Percentiles rank a stretch among this genome's conserved stretches.
phyloP scores from a whole-genome alignment of 2,888 invertebrate species.

The Serrognathus titanus region DNA sequence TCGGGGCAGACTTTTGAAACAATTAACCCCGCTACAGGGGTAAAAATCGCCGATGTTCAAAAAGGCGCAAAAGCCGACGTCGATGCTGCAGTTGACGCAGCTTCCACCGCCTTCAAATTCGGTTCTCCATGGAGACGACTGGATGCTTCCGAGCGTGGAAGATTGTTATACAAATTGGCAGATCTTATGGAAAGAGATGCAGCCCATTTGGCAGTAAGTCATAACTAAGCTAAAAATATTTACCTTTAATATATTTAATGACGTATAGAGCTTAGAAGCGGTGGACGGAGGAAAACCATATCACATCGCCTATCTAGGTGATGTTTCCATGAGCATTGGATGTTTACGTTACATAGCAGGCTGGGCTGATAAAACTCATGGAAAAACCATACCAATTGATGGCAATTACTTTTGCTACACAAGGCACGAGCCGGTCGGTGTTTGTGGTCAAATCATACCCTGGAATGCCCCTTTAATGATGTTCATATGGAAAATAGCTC shows the following conservation, averaged over 20 bases:
- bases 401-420: constrained; percentile 82
- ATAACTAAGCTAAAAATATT: no score
- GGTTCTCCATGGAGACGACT: constrained; percentile 80
- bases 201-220: constrained; percentile 72
- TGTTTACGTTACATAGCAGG: constrained; percentile 85
- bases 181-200: constrained; percentile 80
- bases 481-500: constrained; percentile 90
- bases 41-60: constrained; percentile 77
- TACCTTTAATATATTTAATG: not conserved
- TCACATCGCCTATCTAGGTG: constrained; percentile 64
- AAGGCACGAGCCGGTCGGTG: constrained; percentile 89
- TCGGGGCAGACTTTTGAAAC: constrained; percentile 85
- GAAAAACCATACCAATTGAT: constrained; percentile 69
- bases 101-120: constrained; percentile 69
- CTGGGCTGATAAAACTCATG: constrained; percentile 87
- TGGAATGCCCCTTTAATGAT: constrained; percentile 94
- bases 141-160: constrained; percentile 85
- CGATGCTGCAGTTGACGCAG: constrained; percentile 76
- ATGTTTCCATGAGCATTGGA: constrained; percentile 60
- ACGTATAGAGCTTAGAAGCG: constrained; percentile 80
- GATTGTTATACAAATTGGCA: constrained; percentile 71
- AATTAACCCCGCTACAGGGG: constrained; percentile 78
- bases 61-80: constrained; percentile 73
- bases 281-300: constrained; percentile 94
- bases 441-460: constrained; percentile 91